Base-by-base conservation (phyloP, 2,113 vertebrate genomes). In the Semicossyphus pulcher region DNA sequence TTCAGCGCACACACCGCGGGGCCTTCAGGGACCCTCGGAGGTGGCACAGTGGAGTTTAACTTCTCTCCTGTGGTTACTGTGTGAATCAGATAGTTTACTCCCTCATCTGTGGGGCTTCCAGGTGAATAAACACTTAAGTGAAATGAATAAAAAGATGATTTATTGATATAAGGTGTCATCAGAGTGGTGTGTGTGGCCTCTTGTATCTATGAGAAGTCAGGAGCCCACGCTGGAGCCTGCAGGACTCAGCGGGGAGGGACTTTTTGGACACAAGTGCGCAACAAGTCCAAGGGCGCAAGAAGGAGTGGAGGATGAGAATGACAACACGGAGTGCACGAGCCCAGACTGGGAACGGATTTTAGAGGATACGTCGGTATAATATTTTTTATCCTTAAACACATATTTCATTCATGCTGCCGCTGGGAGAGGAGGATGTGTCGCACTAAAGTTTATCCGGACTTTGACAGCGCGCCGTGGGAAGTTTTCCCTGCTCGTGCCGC, bases 161-260 rank as follows among this genome's bases (percentile, higher is more conserved):
- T n/a, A 51, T 2, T 65, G 37, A 36, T 28, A 7, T 28, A 20
- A 64, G 18, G 45, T 21, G 29, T 16, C n/a, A 42, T 47, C 7
- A 23, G 3, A 53, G 1, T 10, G 11, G 2, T 20, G 37, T 26
- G 7, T n/a, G 57, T 44, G 49, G 41, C 49, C 36, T 52, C 28
- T 0, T 18, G 34, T 26, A 2, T 66, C 14, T 31, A 2, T 54
- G 26, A 34, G 16, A 62, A 29, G 54, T 68, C 18, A 10, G 2
- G 36, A 52, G 58, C 8, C 52, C 66, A 56, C 57, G 54, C 44
- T 18, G 56, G 16, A 57, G 67, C 32, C 57, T 57, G 81, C 62
- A 14, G 83, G 64, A 25, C 72, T 29, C 48, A 20, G 64, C 57
- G 51, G 82, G 87, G 90, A 84, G 83, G 86, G 86, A 86, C 84